Conservation (phyloP, 2,888 invertebrate genomes). For the Clitarchus hookeri region DNA sequence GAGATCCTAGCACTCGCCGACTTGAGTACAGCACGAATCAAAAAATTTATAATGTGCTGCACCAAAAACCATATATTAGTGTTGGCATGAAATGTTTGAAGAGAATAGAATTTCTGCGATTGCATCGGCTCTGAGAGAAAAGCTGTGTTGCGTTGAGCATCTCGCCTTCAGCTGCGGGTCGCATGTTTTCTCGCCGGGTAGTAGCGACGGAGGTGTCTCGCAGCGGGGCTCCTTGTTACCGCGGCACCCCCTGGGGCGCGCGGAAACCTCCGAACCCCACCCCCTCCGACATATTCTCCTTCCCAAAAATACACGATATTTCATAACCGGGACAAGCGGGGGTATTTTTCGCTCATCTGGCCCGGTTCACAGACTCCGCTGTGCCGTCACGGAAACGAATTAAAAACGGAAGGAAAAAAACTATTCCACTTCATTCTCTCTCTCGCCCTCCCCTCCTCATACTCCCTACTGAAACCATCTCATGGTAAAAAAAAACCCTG, state of each 20-base stretch:
- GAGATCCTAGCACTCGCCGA: too few species aligned
- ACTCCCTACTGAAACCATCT: too few species aligned
- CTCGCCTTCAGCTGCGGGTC: neutral
- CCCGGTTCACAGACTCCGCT: conserved; percentile 2
- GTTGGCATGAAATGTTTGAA: too few species aligned
- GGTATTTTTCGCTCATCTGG: conserved; percentile 22
- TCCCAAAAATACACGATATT: conserved; percentile 24
- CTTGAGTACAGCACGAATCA: too few species aligned
- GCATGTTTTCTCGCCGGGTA: neutral
- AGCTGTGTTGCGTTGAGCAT: too few species aligned
- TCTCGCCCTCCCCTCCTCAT: neutral
- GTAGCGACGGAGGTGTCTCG: neutral
- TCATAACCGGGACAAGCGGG: conserved; percentile 11
- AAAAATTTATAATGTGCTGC: too few species aligned
- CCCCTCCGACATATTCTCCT: neutral
- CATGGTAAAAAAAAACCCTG: too few species aligned
- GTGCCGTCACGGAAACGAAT: neutral
- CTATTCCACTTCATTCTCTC: neutral
- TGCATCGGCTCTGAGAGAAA: too few species aligned
- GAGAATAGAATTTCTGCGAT: too few species aligned
- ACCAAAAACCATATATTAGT: too few species aligned
- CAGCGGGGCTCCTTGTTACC: conserved; percentile 18
- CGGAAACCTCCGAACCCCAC: neutral
- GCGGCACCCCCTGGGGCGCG: neutral
- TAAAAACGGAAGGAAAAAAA: neutral